These are phyloP conservation scores for Steinernema hermaphroditum DNA, from an alignment of 2,888 invertebrate species.

Conservation along the genomic window DNA sequence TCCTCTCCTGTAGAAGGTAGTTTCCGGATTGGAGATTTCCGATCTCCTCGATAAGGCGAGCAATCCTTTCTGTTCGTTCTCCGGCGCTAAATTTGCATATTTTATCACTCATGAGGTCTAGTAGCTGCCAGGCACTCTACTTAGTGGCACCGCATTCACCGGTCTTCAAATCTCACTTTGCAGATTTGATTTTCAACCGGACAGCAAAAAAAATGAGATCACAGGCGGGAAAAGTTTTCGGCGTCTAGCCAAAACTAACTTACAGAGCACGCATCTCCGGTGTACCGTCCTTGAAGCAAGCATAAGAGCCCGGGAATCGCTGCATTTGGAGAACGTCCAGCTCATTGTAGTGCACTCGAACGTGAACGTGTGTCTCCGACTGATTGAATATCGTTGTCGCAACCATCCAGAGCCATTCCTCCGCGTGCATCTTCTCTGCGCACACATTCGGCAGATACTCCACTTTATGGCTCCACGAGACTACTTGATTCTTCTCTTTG, in stretches of 20 bases:
- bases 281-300: not conserved
- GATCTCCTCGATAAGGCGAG: not conserved
- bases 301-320: not conserved
- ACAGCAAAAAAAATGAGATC: too few species aligned
- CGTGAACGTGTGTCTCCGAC: not conserved
- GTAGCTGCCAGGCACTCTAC: too few species aligned
- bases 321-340: not conserved
- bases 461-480: conserved; percentile 35
- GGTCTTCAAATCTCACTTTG: too few species aligned
- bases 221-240: not conserved
- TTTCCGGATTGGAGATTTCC: not conserved
- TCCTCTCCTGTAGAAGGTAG: not conserved
- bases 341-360: not conserved
- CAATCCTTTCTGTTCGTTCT: not conserved
- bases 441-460: conserved; percentile 45
- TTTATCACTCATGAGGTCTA: too few species aligned
- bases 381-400: not conserved
- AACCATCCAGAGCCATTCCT: conserved; percentile 15
- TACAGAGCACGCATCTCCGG: not conserved
- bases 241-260: not conserved
- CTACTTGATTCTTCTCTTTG: conserved; percentile 24
- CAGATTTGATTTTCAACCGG: too few species aligned
- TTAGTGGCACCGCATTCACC: too few species aligned
- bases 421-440: conserved; percentile 34
- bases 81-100: not conserved